phyloP scores from a whole-genome alignment of 1,140 invertebrate genomes.

The Pteromalus puparum region DNA sequence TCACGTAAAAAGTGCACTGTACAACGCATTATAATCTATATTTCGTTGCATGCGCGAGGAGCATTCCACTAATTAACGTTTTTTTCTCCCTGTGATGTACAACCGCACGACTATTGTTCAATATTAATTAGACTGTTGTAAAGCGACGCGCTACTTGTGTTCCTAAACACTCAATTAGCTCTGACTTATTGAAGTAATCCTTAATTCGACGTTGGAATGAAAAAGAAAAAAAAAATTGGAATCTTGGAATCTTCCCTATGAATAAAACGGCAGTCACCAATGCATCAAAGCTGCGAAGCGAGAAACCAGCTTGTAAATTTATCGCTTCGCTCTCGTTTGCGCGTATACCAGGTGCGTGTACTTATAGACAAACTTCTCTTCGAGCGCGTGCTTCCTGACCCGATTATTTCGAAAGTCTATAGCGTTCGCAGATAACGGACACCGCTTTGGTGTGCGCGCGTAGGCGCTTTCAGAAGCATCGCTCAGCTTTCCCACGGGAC shows the following conservation, averaged over 20 bases:
- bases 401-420: conserved; percentile 48
- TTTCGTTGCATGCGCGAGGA: background rate
- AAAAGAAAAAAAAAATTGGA: too few species aligned
- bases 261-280: background rate
- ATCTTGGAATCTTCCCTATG: background rate
- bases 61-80: background rate
- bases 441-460: background rate
- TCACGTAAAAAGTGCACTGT: background rate
- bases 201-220: background rate
- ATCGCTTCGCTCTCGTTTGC: conserved; percentile 16
- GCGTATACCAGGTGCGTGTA: background rate
- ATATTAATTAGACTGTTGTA: background rate
- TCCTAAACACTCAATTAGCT: background rate
- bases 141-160: background rate
- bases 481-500: background rate
- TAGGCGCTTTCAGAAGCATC: background rate
- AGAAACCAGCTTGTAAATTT: background rate
- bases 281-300: background rate
- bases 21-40: too few species aligned
- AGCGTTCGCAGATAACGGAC: background rate
- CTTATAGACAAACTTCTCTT: conserved; percentile 10
- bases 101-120: background rate
- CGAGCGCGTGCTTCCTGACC: conserved; percentile 32
- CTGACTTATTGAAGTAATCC: background rate
- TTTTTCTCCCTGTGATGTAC: background rate